Percentiles rank a stretch among this genome's conserved stretches.
These are phyloP conservation scores for Microtus oregoni DNA, from an alignment of 2,113 vertebrate genomes.

Conservation along the genomic window DNA sequence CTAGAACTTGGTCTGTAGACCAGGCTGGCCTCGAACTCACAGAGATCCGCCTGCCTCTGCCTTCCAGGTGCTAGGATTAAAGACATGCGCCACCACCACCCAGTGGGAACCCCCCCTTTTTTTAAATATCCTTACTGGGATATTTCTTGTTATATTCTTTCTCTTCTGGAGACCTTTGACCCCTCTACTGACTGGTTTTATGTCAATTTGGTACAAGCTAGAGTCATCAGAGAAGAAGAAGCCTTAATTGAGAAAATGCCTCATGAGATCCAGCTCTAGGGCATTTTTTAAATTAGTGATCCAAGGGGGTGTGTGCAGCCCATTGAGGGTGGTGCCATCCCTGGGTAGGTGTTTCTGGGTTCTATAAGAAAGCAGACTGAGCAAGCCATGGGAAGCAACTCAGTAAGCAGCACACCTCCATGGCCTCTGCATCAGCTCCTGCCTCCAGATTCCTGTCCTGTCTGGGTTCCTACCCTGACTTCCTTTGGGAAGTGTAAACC, in stretches of 20 bases:
- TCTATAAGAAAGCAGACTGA: neutral
- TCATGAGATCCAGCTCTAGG: neutral
- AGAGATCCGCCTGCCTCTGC: too few relatives aligned
- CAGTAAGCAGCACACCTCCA: neutral
- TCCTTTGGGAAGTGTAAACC: neutral
- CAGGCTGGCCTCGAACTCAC: too few relatives aligned
- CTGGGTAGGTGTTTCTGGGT: neutral
- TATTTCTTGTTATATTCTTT: constrained; percentile 55
- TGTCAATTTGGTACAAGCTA: neutral
- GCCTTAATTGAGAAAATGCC: neutral
- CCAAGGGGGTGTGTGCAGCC: neutral
- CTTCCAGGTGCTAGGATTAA: too few relatives aligned
- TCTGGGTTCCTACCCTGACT: neutral
- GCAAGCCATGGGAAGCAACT: neutral
- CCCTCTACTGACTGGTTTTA: neutral
- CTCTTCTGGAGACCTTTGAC: neutral
- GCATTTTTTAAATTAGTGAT: neutral
- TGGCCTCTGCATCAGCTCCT: neutral
- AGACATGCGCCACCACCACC: too few relatives aligned
- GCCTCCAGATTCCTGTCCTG: neutral
- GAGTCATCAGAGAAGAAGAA: neutral
- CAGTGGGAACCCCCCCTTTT: neutral
- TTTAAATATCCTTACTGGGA: constrained; percentile 8
- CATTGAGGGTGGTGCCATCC: neutral
- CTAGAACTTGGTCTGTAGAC: too few relatives aligned